Percentiles rank a stretch among this genome's conserved stretches.
Conservation (phyloP, 1,140 invertebrate genomes). For the Drosophila pectinifera region DNA sequence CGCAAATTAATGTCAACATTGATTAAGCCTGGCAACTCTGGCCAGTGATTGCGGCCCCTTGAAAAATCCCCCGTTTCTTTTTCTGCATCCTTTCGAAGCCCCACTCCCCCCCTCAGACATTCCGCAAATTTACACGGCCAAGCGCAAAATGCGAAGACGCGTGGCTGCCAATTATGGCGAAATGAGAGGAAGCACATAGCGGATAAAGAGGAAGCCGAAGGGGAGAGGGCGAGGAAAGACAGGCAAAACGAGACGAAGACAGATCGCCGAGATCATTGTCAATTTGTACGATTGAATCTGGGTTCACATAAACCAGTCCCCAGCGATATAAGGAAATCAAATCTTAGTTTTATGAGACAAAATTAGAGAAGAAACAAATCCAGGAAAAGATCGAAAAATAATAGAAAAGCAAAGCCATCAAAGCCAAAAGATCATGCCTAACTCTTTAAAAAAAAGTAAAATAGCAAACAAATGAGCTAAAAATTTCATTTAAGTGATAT, state of each 20-base stretch:
- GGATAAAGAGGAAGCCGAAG: constrained; percentile 1
- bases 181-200: constrained; percentile 16
- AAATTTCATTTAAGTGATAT: no score
- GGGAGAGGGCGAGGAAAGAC: constrained; percentile 15
- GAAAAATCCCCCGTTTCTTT: neutral
- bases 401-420: no score
- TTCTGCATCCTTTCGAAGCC: neutral
- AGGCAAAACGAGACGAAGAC: constrained; percentile 44
- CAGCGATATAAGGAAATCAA: constrained; percentile 13
- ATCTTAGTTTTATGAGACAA: constrained; percentile 4
- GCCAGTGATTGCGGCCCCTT: constrained; percentile 16
- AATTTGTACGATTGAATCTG: constrained; percentile 21
- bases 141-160: constrained; percentile 51
- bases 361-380: neutral
- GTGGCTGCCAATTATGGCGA: constrained; percentile 70
- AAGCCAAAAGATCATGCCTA: no score
- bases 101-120: constrained; percentile 29
- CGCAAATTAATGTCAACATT: constrained; percentile 82
- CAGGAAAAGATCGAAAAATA: neutral
- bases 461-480: neutral
- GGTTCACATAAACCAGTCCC: constrained; percentile 49
- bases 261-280: constrained; percentile 56
- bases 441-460: neutral
- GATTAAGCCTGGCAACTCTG: constrained; percentile 62
- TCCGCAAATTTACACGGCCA: constrained; percentile 34